These are phyloP conservation scores for Petrocephalus sullivani DNA, from an alignment of 2,797 vertebrate species.

Conservation along the genomic window DNA sequence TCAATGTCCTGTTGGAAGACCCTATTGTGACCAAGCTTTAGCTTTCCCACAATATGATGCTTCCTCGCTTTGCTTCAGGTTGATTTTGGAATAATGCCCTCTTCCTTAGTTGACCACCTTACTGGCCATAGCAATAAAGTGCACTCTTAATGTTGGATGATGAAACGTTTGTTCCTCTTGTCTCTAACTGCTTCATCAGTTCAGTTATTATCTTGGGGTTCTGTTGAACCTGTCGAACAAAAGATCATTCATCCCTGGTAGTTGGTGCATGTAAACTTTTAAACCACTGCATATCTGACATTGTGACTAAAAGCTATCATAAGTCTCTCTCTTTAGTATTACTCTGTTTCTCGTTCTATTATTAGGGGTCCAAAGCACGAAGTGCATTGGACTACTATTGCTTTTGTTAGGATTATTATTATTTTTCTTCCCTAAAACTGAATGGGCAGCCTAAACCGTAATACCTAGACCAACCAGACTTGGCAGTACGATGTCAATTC, in stretches of 20 bases:
- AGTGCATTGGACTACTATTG: no score
- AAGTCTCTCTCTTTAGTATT: neutral
- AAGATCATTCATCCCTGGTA: neutral
- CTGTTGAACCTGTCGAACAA: neutral
- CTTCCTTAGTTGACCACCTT: neutral
- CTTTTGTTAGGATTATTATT: no score
- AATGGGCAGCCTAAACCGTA: no score
- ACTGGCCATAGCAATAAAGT: neutral
- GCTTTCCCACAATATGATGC: no score
- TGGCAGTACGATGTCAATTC: no score
- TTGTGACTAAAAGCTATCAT: neutral
- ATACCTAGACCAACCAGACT: no score
- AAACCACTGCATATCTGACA: neutral
- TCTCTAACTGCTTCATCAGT: neutral
- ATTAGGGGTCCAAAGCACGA: no score
- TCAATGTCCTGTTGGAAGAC: no score
- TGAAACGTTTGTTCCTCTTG: neutral
- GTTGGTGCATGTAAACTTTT: neutral
- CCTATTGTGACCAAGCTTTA: no score
- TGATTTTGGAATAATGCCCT: neutral
- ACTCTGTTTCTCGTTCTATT: neutral
- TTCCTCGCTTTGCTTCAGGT: neutral
- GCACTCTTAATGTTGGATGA: neutral
- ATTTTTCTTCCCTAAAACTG: no score
- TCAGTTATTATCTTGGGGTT: neutral